Conservation (phyloP, 1,140 invertebrate species). For the Saxidomus purpurata region DNA sequence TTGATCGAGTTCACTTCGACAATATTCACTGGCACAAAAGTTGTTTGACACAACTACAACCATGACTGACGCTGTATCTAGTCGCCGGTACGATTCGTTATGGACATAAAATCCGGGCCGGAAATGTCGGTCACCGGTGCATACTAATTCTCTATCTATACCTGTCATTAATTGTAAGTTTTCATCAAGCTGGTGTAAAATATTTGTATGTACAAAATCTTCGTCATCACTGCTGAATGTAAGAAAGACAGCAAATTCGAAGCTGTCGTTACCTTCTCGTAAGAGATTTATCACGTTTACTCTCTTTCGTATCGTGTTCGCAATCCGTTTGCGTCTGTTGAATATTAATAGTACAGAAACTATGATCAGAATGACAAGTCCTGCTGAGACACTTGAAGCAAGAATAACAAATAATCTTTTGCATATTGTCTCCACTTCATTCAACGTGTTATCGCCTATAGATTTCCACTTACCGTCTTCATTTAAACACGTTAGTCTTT, state of each 20-base stretch:
- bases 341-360: background rate
- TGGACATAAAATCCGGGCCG: conserved; percentile 9
- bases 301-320: background rate
- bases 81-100: background rate
- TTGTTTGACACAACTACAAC: background rate
- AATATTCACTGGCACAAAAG: background rate
- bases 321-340: background rate
- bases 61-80: background rate
- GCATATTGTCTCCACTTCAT: background rate
- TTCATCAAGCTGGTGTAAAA: background rate
- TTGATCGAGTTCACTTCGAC: conserved; percentile 6
- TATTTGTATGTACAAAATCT: conserved; percentile 6
- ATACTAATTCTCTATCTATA: conserved; percentile 22
- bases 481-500: background rate
- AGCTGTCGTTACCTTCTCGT: background rate
- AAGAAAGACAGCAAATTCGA: conserved; percentile 23
- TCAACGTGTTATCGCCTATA: background rate
- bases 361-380: background rate
- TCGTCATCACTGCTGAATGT: conserved; percentile 33
- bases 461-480: background rate
- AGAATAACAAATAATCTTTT: background rate
- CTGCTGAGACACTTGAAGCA: background rate
- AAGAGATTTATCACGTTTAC: background rate
- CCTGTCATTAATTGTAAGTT: conserved; percentile 1
- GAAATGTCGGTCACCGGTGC: conserved; percentile 16